Percentiles rank a stretch among this genome's conserved stretches.
phyloP scores from a whole-genome alignment of 1,140 invertebrate genomes.

The Drosophila asahinai region DNA sequence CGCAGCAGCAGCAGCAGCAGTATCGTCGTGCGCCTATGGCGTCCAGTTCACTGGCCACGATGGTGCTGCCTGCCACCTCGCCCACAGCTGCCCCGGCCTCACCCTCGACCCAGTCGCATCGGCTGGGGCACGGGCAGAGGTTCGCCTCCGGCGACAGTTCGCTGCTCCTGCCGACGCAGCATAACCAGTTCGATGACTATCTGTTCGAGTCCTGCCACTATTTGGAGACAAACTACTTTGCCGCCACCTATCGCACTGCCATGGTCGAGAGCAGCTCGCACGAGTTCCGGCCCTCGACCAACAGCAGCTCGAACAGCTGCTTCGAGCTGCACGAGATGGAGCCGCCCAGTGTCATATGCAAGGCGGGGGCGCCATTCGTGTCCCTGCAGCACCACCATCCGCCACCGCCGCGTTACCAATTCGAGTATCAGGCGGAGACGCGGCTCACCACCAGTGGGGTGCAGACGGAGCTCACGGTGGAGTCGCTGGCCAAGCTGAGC shows the following conservation, averaged over 20 bases:
- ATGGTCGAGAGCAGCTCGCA: conserved; percentile 84
- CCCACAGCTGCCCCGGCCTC: conserved; percentile 36
- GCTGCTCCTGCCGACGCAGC: conserved; percentile 50
- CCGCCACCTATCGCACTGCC: conserved; percentile 84
- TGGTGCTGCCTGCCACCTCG: conserved; percentile 50
- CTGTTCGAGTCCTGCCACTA: conserved; percentile 84
- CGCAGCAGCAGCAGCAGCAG: conserved; percentile 28
- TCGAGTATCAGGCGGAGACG: conserved; percentile 56
- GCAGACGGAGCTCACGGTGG: conserved; percentile 77
- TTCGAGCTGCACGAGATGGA: conserved; percentile 79
- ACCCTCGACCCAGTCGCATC: conserved; percentile 77
- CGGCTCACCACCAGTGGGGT: conserved; percentile 80
- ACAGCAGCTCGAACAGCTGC: conserved; percentile 73
- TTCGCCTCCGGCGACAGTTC: conserved; percentile 44
- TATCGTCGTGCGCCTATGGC: conserved; percentile 32
- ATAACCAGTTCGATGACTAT: conserved; percentile 79
- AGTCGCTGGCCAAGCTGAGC: conserved; percentile 68
- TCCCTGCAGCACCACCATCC: conserved; percentile 5
- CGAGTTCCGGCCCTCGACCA: conserved; percentile 82
- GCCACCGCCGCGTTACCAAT: conserved; percentile 33
- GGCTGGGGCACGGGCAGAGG: conserved; percentile 38
- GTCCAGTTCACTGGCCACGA: conserved; percentile 64
- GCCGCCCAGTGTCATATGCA: conserved; percentile 76
- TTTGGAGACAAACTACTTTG: conserved; percentile 84
- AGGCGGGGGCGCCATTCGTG: conserved; percentile 56